Percentiles rank a stretch among this genome's conserved stretches.
These are phyloP conservation scores for Thecophora atra DNA, from an alignment of 2,888 invertebrate species.

Conservation along the genomic window DNA sequence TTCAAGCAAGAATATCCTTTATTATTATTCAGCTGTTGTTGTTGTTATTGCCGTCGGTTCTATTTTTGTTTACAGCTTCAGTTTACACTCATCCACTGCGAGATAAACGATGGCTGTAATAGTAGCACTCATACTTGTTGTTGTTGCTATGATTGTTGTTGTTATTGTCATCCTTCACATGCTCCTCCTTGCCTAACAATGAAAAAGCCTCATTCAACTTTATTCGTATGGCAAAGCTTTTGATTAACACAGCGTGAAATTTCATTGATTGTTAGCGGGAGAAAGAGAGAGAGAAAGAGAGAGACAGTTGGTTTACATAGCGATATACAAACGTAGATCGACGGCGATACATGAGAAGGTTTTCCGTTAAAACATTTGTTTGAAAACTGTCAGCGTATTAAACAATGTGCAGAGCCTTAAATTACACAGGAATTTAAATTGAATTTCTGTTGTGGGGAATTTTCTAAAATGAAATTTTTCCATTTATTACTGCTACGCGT, in stretches of 20 bases:
- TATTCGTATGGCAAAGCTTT: constrained; percentile 61
- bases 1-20: background rate
- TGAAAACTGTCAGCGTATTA: no score
- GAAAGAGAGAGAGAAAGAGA: background rate
- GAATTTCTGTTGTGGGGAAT: no score
- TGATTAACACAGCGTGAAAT: constrained; percentile 64
- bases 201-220: constrained; percentile 47
- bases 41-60: background rate
- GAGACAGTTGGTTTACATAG: no score
- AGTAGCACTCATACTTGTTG: background rate
- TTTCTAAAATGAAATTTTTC: no score
- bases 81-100: constrained; percentile 9
- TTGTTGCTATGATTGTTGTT: constrained; percentile 3
- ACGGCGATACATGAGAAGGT: no score
- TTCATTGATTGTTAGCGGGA: constrained; percentile 58
- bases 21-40: background rate
- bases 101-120: constrained; percentile 13
- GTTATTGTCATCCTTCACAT: constrained; percentile 25
- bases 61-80: background rate
- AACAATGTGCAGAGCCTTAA: no score
- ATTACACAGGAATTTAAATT: no score
- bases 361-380: no score
- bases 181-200: constrained; percentile 10
- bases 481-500: no score
- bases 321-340: no score